Percentiles rank a stretch among this genome's conserved stretches.
Conservation (phyloP, 2,113 vertebrate species). For the Engraulis encrasicolus region DNA sequence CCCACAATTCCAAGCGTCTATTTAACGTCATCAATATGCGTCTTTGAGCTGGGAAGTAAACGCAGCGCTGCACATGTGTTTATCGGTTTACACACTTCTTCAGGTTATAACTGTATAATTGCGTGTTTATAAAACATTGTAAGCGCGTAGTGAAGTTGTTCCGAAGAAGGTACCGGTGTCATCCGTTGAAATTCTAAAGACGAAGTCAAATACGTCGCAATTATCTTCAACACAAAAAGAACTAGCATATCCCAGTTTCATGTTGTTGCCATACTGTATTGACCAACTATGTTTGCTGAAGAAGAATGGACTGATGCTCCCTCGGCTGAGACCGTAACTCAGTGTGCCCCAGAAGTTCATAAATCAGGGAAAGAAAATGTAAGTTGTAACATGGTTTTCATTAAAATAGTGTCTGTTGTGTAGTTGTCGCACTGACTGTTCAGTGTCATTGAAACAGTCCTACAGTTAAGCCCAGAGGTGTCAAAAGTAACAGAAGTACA, state of each 20-base stretch:
- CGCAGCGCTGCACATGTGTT: conserved; percentile 5
- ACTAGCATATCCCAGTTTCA: too few relatives aligned
- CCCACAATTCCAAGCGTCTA: not conserved
- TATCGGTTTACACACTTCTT: not conserved
- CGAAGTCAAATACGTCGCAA: too few relatives aligned
- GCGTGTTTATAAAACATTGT: not conserved
- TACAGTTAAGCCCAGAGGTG: too few relatives aligned
- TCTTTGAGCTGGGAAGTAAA: not conserved
- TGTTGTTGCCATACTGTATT: not conserved
- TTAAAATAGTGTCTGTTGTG: not conserved
- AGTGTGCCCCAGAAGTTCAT: not conserved
- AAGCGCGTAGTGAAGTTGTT: too few relatives aligned
- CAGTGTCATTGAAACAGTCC: not conserved
- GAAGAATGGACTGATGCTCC: conserved; percentile 74
- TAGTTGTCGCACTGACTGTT: not conserved
- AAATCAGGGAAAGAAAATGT: not conserved
- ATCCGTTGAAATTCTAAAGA: too few relatives aligned
- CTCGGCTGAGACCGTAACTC: conserved; percentile 40
- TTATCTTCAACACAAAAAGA: not conserved
- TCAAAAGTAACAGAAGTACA: too few relatives aligned
- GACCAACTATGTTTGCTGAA: conserved; percentile 72
- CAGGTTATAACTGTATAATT: not conserved
- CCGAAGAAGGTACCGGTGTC: not conserved
- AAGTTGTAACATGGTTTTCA: too few relatives aligned
- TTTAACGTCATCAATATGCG: conserved; percentile 18